Evolutionary conservation across 2,113 vertebrate genomes (phyloP).

Genomic region (Xenopus tropicalis): DNA sequence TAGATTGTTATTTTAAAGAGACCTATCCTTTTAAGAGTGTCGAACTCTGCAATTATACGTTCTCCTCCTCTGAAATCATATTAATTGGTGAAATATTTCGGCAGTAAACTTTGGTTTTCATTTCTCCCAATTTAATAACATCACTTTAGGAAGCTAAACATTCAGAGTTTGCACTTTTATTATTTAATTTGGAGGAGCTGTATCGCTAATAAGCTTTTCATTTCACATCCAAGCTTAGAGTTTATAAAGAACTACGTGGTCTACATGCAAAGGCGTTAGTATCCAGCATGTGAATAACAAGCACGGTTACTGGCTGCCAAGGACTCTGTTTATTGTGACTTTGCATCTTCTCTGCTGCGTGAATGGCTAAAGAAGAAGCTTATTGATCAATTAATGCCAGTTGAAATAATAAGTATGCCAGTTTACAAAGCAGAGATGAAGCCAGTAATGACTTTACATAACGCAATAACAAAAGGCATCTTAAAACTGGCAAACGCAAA

Average conservation of each 20-base stretch:
- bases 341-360: constrained; percentile 54
- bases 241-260: constrained; percentile 58
- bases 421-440: constrained; percentile 42
- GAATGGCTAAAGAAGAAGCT: constrained; percentile 64
- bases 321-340: constrained; percentile 65
- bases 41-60: no score
- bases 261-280: constrained; percentile 63
- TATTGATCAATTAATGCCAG: constrained; percentile 62
- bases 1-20: no score
- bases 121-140: constrained; percentile 50
- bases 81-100: constrained; percentile 19
- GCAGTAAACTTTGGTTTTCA: constrained; percentile 42
- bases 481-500: neutral
- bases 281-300: constrained; percentile 59
- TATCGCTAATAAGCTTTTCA: constrained; percentile 60
- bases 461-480: neutral
- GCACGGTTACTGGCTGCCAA: constrained; percentile 59
- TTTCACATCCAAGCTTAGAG: constrained; percentile 56
- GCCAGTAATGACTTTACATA: constrained; percentile 19
- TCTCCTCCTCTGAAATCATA: no score
- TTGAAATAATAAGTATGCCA: constrained; percentile 52
- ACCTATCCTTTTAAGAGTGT: no score
- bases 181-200: constrained; percentile 59
- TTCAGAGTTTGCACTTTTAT: constrained; percentile 56
- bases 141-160: constrained; percentile 46